Base-by-base conservation (phyloP, 1,140 invertebrate genomes). In the Aethina tumida region DNA sequence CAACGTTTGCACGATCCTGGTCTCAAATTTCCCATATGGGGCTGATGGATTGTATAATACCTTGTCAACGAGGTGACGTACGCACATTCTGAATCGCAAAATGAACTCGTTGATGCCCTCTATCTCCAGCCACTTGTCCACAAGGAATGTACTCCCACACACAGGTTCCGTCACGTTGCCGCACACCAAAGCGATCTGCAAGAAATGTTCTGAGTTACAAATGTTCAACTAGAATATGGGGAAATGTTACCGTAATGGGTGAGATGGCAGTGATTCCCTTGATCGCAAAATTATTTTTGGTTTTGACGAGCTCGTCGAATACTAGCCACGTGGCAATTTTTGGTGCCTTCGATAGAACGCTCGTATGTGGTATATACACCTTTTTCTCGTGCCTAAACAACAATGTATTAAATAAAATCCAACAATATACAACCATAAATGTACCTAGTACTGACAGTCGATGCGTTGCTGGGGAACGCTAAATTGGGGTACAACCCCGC, bases 401-500 rank as follows among this genome's bases (percentile, higher is more conserved):
- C 5, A 25, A 31, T 33, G 24, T 10, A 10, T n/a, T n/a, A n/a
- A n/a, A n/a, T n/a, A 16, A 39, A 40, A n/a, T 17, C 25, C 31
- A 39, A 43, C 35, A 36, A 39, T 58, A 41, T 64, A 58, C 69
- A 53, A 22, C 70, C 41, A 0, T 60, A 58, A 2, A 45, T 44
- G 3, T 46, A 47, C 32, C 50, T 47, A 16, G 72, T 63, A 24
- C 20, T 17, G 16, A 48, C 33, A 13, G 33, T 33, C 10, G 30
- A 8, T 8, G 35, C 37, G 6, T 19, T 41, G 20, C 3, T 27
- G n/a, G 6, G 42, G 46, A 39, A 67, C 25, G 87, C 83, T 15
- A 96, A 62, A 53, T 91, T 88, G 0, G 92, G 91, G 67, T 94
- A 96, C 16, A 86, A 66, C 2, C 90, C 91, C 16, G 81, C 82